These are phyloP conservation scores for Podargus strigoides DNA, from an alignment of 2,797 vertebrate species.

Conservation along the genomic window DNA sequence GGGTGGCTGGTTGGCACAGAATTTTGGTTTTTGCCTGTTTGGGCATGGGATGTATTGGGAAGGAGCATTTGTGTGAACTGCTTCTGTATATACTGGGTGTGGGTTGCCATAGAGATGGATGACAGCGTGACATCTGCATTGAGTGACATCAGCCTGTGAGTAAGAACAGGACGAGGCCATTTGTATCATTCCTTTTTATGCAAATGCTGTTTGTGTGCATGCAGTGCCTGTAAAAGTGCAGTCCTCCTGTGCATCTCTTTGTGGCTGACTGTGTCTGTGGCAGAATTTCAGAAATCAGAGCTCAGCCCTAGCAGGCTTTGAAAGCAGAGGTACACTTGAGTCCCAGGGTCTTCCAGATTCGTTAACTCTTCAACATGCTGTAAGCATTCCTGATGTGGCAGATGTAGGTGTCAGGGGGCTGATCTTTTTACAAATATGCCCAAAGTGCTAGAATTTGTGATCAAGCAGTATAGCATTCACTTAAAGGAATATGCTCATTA, in stretches of 20 bases:
- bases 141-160: not conserved
- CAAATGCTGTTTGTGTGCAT: not conserved
- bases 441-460: not conserved
- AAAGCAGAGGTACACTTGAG: not conserved
- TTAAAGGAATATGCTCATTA: not conserved
- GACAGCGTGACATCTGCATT: not conserved
- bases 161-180: not conserved
- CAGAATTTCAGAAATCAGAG: not conserved
- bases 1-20: not conserved
- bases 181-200: not conserved
- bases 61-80: not conserved
- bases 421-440: not conserved
- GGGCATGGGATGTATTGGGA: not conserved
- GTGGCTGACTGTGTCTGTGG: not conserved
- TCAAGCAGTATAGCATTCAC: not conserved
- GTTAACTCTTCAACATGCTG: not conserved
- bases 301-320: not conserved
- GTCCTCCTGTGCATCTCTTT: not conserved
- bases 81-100: accelerated
- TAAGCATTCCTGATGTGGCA: not conserved
- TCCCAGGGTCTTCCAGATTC: not conserved
- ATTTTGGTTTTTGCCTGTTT: not conserved
- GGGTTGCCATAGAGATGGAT: not conserved
- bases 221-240: not conserved
- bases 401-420: not conserved